Base-by-base conservation (phyloP, 2,797 vertebrate genomes). In the Liasis olivaceus region DNA sequence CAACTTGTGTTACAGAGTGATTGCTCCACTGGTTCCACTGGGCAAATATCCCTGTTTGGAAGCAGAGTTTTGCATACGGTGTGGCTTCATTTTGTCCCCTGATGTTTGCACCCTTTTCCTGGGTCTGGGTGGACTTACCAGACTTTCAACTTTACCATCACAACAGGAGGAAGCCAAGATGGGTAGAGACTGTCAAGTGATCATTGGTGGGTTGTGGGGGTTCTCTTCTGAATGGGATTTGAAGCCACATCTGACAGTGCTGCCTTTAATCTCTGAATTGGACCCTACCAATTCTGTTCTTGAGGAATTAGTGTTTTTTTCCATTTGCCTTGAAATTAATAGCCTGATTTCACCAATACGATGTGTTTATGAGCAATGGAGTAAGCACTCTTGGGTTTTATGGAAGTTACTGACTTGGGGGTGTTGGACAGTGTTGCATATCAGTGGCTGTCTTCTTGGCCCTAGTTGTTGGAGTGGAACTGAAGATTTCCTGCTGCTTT, bases 301-400 rank as follows among this genome's bases (percentile, higher is more conserved):
- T 58, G 56, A 47, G 81, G 89, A 56, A 62, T 20, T n/a, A 69
- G 2, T 87, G 47, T 60, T 72, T 17, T 77, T 11, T 47, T 93
- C 9, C 36, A 58, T n/a, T 54, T 77, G 24, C 15, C 31, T 56
- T 63, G 64, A 66, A 81, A 63, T 87, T 56, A 56, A 14, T 77
- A 9, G 15, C 24, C 24, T 42, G 24, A 31, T 47, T 56, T 90
- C 56, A 22, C 58, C 87, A 77, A 63, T 63, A 28, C 42, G 51
- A 31, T 90, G 36, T 58, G 89, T 81, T 42, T 63, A 31, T 84
- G 89, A 90, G 42, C 92, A 90, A 63, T 77, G 58, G 58, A 77
- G 56, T 36, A 81, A 86, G 12, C 7, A 22, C 36, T 22, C 13
- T 54, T 8, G 85, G 22, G 28, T 59, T 31, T 69, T 86, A 13